Conservation (phyloP, 2,113 vertebrate genomes). For the Phylloscopus whistleri region DNA sequence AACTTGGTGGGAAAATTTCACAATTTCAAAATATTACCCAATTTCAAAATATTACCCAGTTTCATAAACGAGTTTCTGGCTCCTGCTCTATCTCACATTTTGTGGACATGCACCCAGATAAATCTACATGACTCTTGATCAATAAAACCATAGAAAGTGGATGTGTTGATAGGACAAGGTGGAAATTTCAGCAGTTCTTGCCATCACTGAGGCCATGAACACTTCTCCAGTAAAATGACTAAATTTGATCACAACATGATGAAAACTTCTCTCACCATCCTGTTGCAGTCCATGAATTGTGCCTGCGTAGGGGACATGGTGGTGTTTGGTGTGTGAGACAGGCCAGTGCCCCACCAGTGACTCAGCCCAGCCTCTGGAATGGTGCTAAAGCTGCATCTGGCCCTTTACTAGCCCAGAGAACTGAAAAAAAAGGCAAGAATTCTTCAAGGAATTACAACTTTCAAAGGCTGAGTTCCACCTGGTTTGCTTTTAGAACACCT, state of each 20-base stretch:
- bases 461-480: neutral
- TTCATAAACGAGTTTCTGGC: neutral
- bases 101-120: neutral
- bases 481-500: neutral
- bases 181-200: neutral
- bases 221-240: neutral
- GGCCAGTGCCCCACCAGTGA: neutral
- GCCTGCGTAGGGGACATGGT: fast-evolving
- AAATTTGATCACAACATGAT: neutral
- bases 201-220: neutral
- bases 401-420: neutral
- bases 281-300: neutral
- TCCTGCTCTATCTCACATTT: neutral
- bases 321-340: neutral
- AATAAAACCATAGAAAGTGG: neutral
- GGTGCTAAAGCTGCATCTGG: neutral
- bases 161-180: fast-evolving
- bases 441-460: neutral
- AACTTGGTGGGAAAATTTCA: neutral
- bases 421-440: neutral
- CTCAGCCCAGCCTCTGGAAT: neutral
- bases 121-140: neutral
- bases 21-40: neutral
- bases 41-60: neutral
- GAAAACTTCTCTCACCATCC: neutral